phyloP scores from a whole-genome alignment of 92 coral and sea anemone species.

The Ricordea florida region DNA sequence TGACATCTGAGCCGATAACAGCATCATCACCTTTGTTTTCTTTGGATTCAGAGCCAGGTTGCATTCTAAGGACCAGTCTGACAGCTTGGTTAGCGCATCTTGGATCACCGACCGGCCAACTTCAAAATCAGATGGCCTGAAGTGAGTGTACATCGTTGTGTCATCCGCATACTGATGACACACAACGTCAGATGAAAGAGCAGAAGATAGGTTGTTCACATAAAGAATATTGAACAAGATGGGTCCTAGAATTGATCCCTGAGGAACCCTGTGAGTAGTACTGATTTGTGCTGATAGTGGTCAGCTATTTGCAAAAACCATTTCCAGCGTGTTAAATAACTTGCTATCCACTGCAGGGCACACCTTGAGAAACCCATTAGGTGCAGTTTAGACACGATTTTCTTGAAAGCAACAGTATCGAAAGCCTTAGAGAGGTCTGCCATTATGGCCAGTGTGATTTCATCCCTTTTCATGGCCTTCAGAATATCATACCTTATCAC shows the following conservation, averaged over 20 bases:
- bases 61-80: not conserved
- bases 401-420: not conserved
- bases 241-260: not conserved
- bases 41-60: not conserved
- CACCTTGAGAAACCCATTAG: not conserved
- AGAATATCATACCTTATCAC: not conserved
- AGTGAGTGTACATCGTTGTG: not conserved
- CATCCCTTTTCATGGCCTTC: not conserved
- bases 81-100: conserved; percentile 6
- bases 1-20: not conserved
- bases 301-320: no score
- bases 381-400: not conserved
- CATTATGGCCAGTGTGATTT: not conserved
- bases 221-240: not conserved
- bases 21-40: not conserved
- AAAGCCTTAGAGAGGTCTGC: not conserved
- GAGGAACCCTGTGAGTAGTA: not conserved
- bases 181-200: not conserved
- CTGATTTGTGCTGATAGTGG: no score
- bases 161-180: conserved; percentile 15
- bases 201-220: not conserved
- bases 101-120: not conserved
- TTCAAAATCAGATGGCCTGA: conserved; percentile 18
- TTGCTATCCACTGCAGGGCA: not conserved
- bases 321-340: not conserved